Evolutionary conservation across 2,797 vertebrate species (phyloP), one percentile per base, ranked within the genome.

Genomic region (Bradypus variegatus): DNA sequence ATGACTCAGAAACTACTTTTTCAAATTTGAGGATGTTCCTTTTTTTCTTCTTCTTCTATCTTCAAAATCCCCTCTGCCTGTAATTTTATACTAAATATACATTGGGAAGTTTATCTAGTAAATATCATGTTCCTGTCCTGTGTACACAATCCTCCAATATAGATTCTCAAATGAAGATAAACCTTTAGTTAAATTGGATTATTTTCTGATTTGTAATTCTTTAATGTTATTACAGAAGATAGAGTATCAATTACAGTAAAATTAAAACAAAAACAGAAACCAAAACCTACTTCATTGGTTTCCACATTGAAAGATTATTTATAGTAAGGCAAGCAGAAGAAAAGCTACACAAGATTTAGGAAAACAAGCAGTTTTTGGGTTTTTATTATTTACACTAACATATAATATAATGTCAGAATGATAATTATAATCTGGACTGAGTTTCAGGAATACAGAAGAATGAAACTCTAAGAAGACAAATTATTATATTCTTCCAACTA

Each of bases 351-450:
- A 84, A 94, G 86, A 93, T 95, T 96, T 94, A 96, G 94, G 93
- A 93, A 96, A 93, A 33, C n/a, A 38, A 95, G 91, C 85, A 78
- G 92, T 94, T 97, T 96, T 96, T 96, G 94, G 95, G 84, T 93
- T 90, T 95, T 96, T 97, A 96, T 96, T 95, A 96, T 95, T 97
- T 97, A 95, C 77, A 96, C 91, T 95, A 96, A 96, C 91, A 95
- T 91, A 91, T 88, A 94, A 94, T 91, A 91, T 88, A 94, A 94
- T 91, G 91, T 93, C 62, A 95, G 89, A 94, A 93, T 91, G 93
- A 93, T 96, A 91, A 94, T 96, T 96, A 93, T 94, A 96, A 96
- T 93, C 93, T 96, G 95, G 88, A 94, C 91, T 94, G 94, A 97
- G 80, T 95, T 95, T 93, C 79, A 96, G 94, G 94, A 96, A 94